Evolutionary conservation across 2,113 vertebrate genomes (phyloP), one percentile per base, ranked within the genome.

Genomic region (Manacus vitellinus): DNA sequence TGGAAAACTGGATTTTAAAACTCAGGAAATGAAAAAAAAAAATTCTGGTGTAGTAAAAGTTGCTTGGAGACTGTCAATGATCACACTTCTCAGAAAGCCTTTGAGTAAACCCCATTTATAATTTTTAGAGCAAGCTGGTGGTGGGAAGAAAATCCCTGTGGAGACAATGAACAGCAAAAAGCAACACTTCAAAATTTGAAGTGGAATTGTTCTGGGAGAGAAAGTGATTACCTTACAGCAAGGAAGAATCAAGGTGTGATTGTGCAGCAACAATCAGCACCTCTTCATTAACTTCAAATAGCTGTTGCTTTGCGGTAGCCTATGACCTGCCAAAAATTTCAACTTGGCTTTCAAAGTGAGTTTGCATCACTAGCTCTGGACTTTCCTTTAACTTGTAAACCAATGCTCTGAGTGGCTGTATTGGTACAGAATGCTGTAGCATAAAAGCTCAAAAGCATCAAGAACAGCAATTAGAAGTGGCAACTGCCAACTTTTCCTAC

Each of bases 341-440:
- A 47, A 3, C 21, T 41, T 86, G 41, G 37, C 49, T 94, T 88
- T 72, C 37, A 59, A 65, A 22, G 9, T 3, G 2, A 20, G 4
- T 47, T 78, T 70, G 23, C 12, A 43, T 30, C 33, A 24, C 22
- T 49, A 46, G 25, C 31, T 44, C 46, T 33, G 56, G 31, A 23
- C 14, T 33, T 31, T 47, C 25, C 56, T 51, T 75, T 14, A 41
- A 27, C 55, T 37, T 80, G 22, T 23, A 41, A 44, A 52, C 12
- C 1, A 2, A 27, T 13, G 16, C 14, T 20, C 18, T 61, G 17
- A 47, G 58, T 19, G 39, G 20, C 1, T 44, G 24, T 8, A 2
- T 46, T 37, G 23, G 8, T 16, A 9, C 7, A 21, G 65, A 28
- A 71, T n/a, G 27, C 12, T 56, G 12, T 5, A 65, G 23, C 17